A percentile compares a stretch with the other conserved stretches of the same genome.
phyloP scores from a whole-genome alignment of 2,888 invertebrate genomes.

The Odontocerum albicorne region DNA sequence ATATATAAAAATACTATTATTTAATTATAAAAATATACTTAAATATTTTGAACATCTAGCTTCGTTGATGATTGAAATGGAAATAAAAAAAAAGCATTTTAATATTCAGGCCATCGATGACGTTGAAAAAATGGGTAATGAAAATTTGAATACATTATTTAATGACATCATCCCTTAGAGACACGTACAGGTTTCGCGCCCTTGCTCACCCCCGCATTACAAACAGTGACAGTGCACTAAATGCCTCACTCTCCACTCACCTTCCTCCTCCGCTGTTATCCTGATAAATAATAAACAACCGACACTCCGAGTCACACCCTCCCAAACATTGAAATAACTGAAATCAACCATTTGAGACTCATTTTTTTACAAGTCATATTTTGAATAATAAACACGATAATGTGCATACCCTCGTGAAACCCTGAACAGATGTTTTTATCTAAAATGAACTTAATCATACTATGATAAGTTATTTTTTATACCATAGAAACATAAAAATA shows the following conservation, averaged over 20 bases:
- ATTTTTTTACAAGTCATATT: slow-evolving; percentile 22
- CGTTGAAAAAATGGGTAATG: too few relatives aligned
- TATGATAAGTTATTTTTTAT: too few relatives aligned
- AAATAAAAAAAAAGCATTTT: too few relatives aligned
- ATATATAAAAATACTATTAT: too few relatives aligned
- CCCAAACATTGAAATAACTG: slow-evolving; percentile 9
- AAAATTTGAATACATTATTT: not conserved
- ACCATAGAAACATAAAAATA: too few relatives aligned
- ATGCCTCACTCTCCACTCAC: not conserved
- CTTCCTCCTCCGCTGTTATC: not conserved
- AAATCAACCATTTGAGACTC: slow-evolving; percentile 5
- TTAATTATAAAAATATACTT: too few relatives aligned
- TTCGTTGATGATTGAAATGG: too few relatives aligned
- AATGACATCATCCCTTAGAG: slow-evolving; percentile 6
- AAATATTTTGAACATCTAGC: too few relatives aligned
- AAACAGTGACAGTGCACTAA: slow-evolving; percentile 26
- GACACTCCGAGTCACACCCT: not conserved
- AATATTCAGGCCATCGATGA: too few relatives aligned
- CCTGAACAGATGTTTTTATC: slow-evolving; percentile 6
- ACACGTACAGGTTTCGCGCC: not conserved
- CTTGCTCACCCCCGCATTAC: slow-evolving; percentile 13
- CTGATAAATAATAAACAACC: not conserved
- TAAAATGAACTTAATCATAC: too few relatives aligned
- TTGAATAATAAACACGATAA: slow-evolving; percentile 16
- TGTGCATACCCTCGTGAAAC: slow-evolving; percentile 6